Percentiles rank a stretch among this genome's conserved stretches.
Conservation (phyloP, 2,797 vertebrate species). For the Artibeus jamaicensis region DNA sequence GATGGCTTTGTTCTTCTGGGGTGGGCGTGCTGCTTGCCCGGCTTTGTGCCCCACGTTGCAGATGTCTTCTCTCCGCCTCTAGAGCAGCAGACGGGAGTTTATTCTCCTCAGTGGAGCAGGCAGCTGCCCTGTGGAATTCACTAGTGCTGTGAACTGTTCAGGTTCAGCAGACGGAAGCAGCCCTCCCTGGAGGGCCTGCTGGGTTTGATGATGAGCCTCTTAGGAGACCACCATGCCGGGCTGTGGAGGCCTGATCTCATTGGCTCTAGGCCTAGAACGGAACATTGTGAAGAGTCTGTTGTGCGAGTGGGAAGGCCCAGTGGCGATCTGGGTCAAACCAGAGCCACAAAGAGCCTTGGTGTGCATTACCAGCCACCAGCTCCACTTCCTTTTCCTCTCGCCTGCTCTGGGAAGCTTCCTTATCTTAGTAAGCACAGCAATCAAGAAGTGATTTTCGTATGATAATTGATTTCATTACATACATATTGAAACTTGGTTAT, state of each 20-base stretch:
- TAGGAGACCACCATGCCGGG: not conserved
- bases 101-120: fast-evolving
- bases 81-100: not conserved
- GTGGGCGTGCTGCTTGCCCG: fast-evolving
- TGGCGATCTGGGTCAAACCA: fast-evolving
- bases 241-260: not conserved
- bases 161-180: not conserved
- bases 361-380: fast-evolving
- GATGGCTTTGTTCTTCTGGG: not conserved
- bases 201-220: fast-evolving
- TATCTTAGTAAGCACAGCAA: not conserved
- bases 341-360: fast-evolving
- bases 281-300: not conserved
- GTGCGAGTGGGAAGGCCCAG: not conserved
- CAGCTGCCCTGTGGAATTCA: not conserved
- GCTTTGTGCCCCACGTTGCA: fast-evolving
- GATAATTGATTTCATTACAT: not conserved
- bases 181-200: not conserved
- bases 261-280: not conserved
- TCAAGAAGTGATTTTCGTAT: not conserved
- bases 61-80: fast-evolving
- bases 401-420: not conserved
- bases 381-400: not conserved
- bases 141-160: fast-evolving
- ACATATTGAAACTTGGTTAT: not conserved